Evolutionary conservation across 2,888 invertebrate genomes (phyloP).

Genomic region (Chloromyia formosa): DNA sequence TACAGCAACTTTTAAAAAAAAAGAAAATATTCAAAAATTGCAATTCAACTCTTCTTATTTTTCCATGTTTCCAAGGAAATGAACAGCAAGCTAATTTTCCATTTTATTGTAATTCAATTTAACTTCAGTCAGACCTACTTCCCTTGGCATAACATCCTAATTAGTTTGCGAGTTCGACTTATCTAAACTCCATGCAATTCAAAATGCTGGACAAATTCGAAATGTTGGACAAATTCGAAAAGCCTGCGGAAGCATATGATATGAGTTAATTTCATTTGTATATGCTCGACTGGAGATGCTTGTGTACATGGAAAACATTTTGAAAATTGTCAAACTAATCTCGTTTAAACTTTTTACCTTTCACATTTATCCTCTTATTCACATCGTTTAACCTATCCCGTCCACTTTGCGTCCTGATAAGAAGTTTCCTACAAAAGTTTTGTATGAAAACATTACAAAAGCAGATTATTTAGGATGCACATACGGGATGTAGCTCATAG

Average conservation of each 20-base stretch:
- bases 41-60: too few species aligned
- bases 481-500: not conserved
- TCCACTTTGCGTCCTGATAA: constrained; percentile 17
- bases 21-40: too few species aligned
- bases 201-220: too few species aligned
- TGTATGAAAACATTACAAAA: constrained; percentile 21
- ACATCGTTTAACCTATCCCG: constrained; percentile 19
- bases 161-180: too few species aligned
- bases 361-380: constrained; percentile 17
- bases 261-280: not conserved
- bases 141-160: too few species aligned
- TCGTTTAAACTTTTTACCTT: constrained; percentile 23
- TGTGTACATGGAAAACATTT: not conserved
- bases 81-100: too few species aligned
- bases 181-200: too few species aligned
- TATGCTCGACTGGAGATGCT: too few species aligned
- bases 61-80: too few species aligned
- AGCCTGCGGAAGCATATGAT: not conserved
- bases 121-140: too few species aligned
- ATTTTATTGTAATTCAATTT: too few species aligned
- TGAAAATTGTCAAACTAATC: constrained; percentile 21
- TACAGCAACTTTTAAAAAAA: too few species aligned
- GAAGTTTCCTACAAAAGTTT: constrained; percentile 8
- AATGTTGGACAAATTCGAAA: not conserved
- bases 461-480: constrained; percentile 20